Evolutionary conservation across 2,113 vertebrate genomes (phyloP).

Genomic region (Entomyzon cyanotis): DNA sequence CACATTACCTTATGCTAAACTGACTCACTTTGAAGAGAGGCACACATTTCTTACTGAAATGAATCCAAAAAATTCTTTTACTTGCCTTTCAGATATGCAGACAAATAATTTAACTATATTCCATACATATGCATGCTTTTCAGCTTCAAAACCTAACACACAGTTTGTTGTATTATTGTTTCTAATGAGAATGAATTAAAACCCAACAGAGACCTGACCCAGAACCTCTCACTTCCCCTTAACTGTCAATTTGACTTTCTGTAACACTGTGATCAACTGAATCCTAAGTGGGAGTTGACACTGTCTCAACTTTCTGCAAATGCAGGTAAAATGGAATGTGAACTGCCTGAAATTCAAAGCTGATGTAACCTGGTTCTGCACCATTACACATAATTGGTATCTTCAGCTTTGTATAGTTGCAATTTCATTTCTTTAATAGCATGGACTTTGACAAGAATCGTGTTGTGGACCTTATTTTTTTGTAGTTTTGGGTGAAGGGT

Average conservation of each 20-base stretch:
- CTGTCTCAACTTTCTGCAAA: constrained; percentile 56
- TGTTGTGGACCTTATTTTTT: neutral
- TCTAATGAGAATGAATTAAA: constrained; percentile 71
- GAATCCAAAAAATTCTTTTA: neutral
- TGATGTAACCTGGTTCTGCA: constrained; percentile 63
- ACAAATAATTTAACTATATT: constrained; percentile 3
- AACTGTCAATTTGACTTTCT: constrained; percentile 65
- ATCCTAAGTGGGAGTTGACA: constrained; percentile 67
- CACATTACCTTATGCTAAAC: neutral
- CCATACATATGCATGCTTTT: constrained; percentile 28
- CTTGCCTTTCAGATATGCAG: neutral
- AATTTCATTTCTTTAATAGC: constrained; percentile 65
- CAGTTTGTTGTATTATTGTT: constrained; percentile 28
- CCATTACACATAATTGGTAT: constrained; percentile 61
- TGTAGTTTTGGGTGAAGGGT: neutral
- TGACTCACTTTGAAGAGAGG: neutral
- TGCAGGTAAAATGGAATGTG: constrained; percentile 58
- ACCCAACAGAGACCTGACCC: constrained; percentile 56
- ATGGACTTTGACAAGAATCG: constrained; percentile 49
- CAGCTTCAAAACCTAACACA: neutral
- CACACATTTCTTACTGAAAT: neutral
- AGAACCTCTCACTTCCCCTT: constrained; percentile 63
- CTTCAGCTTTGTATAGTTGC: constrained; percentile 48
- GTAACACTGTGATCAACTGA: constrained; percentile 60
- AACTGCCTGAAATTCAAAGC: constrained; percentile 50